phyloP scores from a whole-genome alignment of 2,888 invertebrate species.

The Drosophila nr. medialis region DNA sequence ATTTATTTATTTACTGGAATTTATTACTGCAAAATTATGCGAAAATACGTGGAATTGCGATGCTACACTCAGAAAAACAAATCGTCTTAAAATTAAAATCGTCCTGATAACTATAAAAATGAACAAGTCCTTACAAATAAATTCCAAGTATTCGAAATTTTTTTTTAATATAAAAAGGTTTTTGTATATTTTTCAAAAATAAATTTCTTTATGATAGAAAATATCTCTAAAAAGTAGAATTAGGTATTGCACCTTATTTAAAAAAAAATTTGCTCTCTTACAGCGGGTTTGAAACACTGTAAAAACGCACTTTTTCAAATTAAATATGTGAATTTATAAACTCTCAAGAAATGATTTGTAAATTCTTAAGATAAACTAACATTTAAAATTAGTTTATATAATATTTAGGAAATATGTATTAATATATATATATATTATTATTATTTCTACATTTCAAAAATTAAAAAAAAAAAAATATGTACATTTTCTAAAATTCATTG shows the following conservation, averaged over 20 bases:
- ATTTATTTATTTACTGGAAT: constrained; percentile 23
- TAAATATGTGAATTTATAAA: neutral
- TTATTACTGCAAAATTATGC: neutral
- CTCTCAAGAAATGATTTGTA: neutral
- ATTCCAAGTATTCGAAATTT: neutral
- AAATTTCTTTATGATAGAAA: neutral
- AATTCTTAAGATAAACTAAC: fast-evolving
- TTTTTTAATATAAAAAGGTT: neutral
- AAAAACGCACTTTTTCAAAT: no score
- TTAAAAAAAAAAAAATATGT: fast-evolving
- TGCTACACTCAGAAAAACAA: neutral
- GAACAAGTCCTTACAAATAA: neutral
- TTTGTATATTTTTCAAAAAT: neutral
- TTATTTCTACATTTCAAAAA: neutral
- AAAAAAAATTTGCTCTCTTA: no score
- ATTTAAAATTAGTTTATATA: neutral
- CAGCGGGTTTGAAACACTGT: no score
- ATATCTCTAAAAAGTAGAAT: neutral
- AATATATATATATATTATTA: no score
- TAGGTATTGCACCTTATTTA: neutral
- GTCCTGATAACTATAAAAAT: neutral
- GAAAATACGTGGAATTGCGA: neutral
- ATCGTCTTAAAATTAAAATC: neutral
- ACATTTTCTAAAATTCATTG: neutral
- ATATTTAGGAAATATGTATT: no score